phyloP scores from a whole-genome alignment of 2,888 invertebrate genomes.

The Dione juno region DNA sequence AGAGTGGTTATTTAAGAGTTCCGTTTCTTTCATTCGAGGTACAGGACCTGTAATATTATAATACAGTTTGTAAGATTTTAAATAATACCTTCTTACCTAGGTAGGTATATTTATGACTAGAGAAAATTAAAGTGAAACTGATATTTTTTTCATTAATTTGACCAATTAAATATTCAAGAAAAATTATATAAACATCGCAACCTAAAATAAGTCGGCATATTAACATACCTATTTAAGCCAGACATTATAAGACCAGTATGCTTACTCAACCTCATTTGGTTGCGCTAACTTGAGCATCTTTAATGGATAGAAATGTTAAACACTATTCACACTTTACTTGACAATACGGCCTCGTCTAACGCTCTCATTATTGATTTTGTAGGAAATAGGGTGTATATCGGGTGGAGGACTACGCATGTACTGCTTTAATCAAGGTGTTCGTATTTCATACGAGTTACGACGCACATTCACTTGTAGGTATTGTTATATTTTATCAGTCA shows the following conservation, averaged over 20 bases:
- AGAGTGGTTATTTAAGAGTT: no score
- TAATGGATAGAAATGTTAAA: conserved; percentile 1
- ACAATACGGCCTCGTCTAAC: background rate
- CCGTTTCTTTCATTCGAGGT: no score
- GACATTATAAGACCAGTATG: background rate
- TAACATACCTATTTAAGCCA: background rate
- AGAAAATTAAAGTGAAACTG: no score
- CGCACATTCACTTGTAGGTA: background rate
- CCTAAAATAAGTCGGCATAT: background rate
- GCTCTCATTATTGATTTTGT: conserved; percentile 19
- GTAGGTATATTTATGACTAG: no score
- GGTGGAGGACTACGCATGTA: conserved; percentile 2
- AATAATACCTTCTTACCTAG: no score
- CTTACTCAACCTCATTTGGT: conserved; percentile 8
- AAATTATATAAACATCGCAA: no score
- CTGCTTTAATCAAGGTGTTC: background rate
- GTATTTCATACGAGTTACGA: background rate
- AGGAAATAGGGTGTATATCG: conserved; percentile 11
- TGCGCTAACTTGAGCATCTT: conserved; percentile 1
- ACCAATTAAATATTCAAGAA: no score
- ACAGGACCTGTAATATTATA: no score
- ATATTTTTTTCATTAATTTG: no score
- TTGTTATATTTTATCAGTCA: background rate
- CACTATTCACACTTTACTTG: conserved; percentile 13
- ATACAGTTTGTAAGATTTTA: no score